Evolutionary conservation across 2,797 vertebrate species (phyloP).

Genomic region (Tolypeutes matacus): DNA sequence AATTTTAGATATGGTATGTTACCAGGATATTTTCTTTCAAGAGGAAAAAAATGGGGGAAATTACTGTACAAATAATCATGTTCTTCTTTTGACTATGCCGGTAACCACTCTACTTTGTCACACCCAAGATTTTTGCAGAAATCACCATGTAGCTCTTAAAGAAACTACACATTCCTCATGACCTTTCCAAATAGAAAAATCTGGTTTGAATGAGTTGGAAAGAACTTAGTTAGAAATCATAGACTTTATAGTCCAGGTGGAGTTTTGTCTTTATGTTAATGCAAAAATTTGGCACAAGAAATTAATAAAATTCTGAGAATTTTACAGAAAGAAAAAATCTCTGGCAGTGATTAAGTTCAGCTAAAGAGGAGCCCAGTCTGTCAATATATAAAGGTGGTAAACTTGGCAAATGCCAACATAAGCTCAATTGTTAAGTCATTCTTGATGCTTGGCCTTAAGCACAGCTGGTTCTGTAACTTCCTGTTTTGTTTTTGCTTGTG

Average conservation of each 20-base stretch:
- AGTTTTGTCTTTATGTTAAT: slow-evolving; percentile 29
- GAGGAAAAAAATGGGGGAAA: slow-evolving; percentile 60
- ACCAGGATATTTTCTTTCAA: slow-evolving; percentile 64
- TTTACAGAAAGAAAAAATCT: slow-evolving; percentile 34
- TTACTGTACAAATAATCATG: slow-evolving; percentile 59
- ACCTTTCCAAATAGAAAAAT: neutral
- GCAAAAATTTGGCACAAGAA: slow-evolving; percentile 16
- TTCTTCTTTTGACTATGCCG: neutral
- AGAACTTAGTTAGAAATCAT: neutral
- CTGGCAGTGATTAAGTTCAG: neutral
- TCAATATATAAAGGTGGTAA: neutral
- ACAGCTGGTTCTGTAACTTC: neutral
- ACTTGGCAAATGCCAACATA: neutral
- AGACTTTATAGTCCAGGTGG: neutral
- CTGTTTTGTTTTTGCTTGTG: slow-evolving; percentile 19
- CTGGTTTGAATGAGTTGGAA: slow-evolving; percentile 10
- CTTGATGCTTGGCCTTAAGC: neutral
- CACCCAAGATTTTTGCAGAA: neutral
- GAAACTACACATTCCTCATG: neutral
- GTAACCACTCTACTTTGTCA: neutral
- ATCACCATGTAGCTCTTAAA: neutral
- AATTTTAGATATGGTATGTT: slow-evolving; percentile 73
- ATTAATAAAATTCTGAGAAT: slow-evolving; percentile 5
- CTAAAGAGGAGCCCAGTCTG: neutral
- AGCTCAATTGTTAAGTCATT: neutral